Percentiles rank a stretch among this genome's conserved stretches.
These are phyloP conservation scores for Heliopora coerulea DNA, from an alignment of 92 coral and sea anemone species.

Conservation along the genomic window DNA sequence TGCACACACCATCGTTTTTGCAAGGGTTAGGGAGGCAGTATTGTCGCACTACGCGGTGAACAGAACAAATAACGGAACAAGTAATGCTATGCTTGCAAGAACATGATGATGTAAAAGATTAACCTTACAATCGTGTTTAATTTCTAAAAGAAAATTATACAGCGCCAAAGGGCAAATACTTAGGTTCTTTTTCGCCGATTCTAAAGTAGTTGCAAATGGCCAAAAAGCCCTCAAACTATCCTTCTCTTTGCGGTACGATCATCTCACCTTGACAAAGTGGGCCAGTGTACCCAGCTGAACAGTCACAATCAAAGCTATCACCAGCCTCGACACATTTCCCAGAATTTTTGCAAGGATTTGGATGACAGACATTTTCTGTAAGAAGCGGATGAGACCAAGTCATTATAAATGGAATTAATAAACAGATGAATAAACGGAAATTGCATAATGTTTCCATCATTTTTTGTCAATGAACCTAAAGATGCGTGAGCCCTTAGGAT, in stretches of 20 bases:
- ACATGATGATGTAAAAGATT: no score
- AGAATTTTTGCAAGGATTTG: constrained; percentile 92
- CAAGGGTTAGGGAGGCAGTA: constrained; percentile 93
- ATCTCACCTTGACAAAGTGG: constrained; percentile 90
- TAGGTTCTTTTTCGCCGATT: no score
- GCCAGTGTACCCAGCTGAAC: constrained; percentile 94
- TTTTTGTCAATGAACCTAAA: no score
- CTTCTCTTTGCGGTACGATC: no score
- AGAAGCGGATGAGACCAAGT: background rate
- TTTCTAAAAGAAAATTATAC: no score
- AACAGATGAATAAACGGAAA: background rate
- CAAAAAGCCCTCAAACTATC: no score
- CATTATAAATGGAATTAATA: background rate
- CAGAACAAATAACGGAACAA: background rate
- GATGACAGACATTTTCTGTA: constrained; percentile 95
- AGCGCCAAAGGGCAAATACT: no score
- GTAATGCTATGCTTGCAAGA: no score
- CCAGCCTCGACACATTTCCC: constrained; percentile 87
- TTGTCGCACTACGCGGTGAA: constrained; percentile 59
- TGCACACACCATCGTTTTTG: constrained; percentile 92
- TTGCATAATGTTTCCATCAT: no score
- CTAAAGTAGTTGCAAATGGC: no score
- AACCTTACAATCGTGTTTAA: no score
- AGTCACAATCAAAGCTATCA: constrained; percentile 85
- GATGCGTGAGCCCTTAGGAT: no score